Evolutionary conservation across 2,113 vertebrate species (phyloP), one percentile per base, ranked within the genome.

Genomic region (Aldabrachelys gigantea): DNA sequence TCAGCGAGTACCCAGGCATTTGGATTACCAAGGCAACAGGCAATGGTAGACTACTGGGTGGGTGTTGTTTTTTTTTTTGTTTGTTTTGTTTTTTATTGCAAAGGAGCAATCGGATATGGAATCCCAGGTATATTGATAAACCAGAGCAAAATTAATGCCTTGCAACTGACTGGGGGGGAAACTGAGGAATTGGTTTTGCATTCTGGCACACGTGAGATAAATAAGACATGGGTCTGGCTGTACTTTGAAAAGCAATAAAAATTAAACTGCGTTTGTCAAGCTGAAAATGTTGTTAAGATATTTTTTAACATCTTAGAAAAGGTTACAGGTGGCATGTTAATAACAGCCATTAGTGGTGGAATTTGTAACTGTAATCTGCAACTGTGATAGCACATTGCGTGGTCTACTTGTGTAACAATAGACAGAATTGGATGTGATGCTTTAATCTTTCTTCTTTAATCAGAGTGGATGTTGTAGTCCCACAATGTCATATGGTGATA

Each of bases 1-100:
- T 97, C 97, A 97, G 97, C 95, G 94, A 97, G 96, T 95, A 97
- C 96, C 96, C 89, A 91, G 97, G 96, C 92, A 91, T 95, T 96
- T 87, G 97, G 96, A 97, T 98, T 97, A 97, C 97, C 97, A 97
- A 97, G 97, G 97, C 97, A 97, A 98, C 97, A 90, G 97, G 97
- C 97, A 92, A 95, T 94, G 97, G 95, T 98, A 96, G 97, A 96
- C 95, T 95, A 93, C 94, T 95, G 97, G 96, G 96, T 97, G 97
- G 97, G 97, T 97, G 96, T 97, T 97, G 35, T 78, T 54, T 72
- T 53, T 80, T 8, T 29, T 6, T 38, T 85, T 97, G 35, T 78
- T 54, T 72, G 44, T 80, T 8, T 29, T 8, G 31, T 85, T 54
- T 72, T 72, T 85, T 95, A 92, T 97, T 96, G 97, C 96, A 95